Evolutionary conservation across 2,113 vertebrate species (phyloP), one percentile per base, ranked within the genome.

Genomic region (Uria lomvia): DNA sequence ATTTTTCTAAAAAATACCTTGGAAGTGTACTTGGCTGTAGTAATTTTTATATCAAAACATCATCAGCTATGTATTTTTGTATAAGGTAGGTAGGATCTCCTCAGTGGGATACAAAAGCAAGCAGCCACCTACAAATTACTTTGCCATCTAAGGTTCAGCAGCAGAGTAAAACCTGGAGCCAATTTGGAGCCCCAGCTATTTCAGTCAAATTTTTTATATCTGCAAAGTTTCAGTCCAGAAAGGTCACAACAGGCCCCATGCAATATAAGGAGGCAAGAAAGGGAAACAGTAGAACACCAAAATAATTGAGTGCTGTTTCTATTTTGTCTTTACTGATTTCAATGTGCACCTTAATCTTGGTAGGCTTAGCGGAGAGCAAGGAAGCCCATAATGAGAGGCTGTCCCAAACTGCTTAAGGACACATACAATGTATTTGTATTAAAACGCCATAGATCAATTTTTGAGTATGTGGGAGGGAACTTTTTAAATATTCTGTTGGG

Each of bases 301-400:
- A 92, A 82, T 72, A 83, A 50, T 34, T 53, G 17, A 15, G 8
- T 58, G 12, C 12, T 70, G 15, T 20, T 78, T 77, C 73, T 86
- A 4, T 55, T 86, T 86, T 59, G 16, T 30, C 13, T 80, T 74
- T 15, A 12, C 9, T 38, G 20, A 53, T 58, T 92, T 73, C 36
- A 32, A 7, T 0, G 2, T 34, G 15, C 19, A 12, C 5, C 6
- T 68, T 40, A 53, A 62, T 38, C 50, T 76, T 2, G 0, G 19
- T 60, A 45, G 34, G 27, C 8, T 53, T 38, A 36, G 34, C 6
- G 21, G 21, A 80, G 68, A 58, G 24, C 17, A 67, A 58, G 38
- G 38, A 91, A 84, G 34, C 26, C 30, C 17, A 77, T n/a, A 68
- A 0, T 53, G 30, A 65, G 27, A 79, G 59, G 15, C 23, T 70